Evolutionary conservation across 2,888 invertebrate genomes (phyloP).

Genomic region (Chorisops tibialis): DNA sequence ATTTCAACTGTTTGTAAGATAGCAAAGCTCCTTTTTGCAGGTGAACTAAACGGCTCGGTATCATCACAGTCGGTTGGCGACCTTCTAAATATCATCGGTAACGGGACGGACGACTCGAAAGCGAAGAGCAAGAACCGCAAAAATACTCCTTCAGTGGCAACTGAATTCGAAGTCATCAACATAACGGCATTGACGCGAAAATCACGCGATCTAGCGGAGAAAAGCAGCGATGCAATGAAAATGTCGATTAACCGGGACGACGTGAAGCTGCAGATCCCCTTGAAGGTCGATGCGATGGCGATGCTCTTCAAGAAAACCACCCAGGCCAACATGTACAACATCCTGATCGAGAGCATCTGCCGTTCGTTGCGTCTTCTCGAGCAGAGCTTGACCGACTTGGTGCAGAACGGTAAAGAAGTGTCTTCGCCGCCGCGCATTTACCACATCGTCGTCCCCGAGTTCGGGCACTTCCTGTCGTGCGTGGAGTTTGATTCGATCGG

Average conservation of each 20-base stretch:
- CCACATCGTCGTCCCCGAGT: constrained; percentile 69
- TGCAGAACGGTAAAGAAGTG: constrained; percentile 39
- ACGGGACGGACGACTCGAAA: background rate
- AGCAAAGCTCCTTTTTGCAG: background rate
- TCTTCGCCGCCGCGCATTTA: constrained; percentile 53
- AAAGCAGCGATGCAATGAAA: constrained; percentile 35
- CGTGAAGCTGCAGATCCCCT: constrained; percentile 53
- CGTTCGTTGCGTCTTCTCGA: constrained; percentile 66
- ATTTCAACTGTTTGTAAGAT: background rate
- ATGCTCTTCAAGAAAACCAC: constrained; percentile 65
- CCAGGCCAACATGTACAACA: constrained; percentile 64
- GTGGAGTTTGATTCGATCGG: constrained; percentile 64
- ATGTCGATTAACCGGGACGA: constrained; percentile 43
- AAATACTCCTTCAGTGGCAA: constrained; percentile 38
- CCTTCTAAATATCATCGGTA: background rate
- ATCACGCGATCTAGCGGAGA: constrained; percentile 40
- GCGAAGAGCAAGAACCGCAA: constrained; percentile 24
- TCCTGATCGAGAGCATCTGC: constrained; percentile 71
- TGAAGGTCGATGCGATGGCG: constrained; percentile 69
- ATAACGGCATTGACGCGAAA: constrained; percentile 47
- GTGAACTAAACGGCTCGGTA: background rate
- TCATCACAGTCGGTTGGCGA: background rate
- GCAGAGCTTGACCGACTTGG: constrained; percentile 59
- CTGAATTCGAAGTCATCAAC: constrained; percentile 46
- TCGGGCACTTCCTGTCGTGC: constrained; percentile 74